Conservation (phyloP, 2,888 invertebrate species). For the Tetramorium bicarinatum region DNA sequence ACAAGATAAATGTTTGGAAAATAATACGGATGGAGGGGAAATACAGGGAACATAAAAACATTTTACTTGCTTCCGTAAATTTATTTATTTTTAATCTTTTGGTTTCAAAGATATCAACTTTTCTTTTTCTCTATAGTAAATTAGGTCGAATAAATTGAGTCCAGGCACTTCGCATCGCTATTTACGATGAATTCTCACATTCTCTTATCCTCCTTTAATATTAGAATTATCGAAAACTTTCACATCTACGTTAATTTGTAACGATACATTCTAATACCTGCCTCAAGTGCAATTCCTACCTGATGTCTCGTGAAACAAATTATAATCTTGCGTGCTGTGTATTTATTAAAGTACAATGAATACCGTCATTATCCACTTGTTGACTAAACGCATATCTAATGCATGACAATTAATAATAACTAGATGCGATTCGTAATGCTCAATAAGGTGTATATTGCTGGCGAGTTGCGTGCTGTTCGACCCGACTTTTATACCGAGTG, state of each 20-base stretch:
- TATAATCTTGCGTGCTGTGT: neutral
- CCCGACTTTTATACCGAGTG: slow-evolving; percentile 37
- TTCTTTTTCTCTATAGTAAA: neutral
- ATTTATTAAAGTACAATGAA: neutral
- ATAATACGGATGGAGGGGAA: neutral
- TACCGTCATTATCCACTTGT: slow-evolving; percentile 11
- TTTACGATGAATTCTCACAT: neutral
- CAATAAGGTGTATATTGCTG: slow-evolving; percentile 55
- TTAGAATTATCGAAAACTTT: neutral
- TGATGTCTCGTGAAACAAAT: slow-evolving; percentile 5
- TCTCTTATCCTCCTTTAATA: neutral
- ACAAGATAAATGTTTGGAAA: neutral
- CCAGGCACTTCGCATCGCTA: neutral
- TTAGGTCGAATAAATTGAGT: neutral
- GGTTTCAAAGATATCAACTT: neutral
- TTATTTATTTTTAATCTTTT: neutral
- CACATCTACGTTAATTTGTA: neutral
- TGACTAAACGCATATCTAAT: neutral
- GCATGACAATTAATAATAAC: slow-evolving; percentile 21
- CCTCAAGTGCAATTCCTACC: neutral
- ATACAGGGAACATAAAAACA: neutral
- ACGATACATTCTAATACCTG: neutral
- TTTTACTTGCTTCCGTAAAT: neutral
- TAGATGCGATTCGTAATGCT: slow-evolving; percentile 23
- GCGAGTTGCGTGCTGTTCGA: slow-evolving; percentile 39